Evolutionary conservation across 2,113 vertebrate species (phyloP).

Genomic region (Ptyas mucosa): DNA sequence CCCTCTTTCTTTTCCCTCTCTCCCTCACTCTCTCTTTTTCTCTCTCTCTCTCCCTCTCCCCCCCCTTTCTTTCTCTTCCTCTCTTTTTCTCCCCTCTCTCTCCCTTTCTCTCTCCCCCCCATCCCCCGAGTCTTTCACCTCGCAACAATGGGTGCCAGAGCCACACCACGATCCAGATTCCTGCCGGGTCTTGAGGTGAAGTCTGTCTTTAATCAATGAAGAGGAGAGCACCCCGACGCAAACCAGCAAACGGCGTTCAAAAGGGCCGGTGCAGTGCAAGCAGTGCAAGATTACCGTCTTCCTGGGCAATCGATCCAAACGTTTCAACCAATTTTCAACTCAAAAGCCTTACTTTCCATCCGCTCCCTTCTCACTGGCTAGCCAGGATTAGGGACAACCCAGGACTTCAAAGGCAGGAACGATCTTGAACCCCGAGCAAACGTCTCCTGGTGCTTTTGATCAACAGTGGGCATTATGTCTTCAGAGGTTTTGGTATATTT

Average conservation of each 20-base stretch:
- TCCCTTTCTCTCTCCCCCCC: fast-evolving
- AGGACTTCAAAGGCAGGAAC: neutral
- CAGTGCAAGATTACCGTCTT: neutral
- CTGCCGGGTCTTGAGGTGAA: constrained; percentile 29
- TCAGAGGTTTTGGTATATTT: neutral
- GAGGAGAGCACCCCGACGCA: neutral
- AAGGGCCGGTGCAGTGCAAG: constrained; percentile 3
- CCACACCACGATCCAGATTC: neutral
- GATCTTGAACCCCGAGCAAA: neutral
- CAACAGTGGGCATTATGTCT: neutral
- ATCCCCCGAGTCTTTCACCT: neutral
- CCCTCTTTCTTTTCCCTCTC: fast-evolving
- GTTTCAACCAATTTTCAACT: neutral
- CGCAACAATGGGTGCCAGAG: neutral
- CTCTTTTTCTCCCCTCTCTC: too few relatives aligned
- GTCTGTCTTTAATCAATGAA: constrained; percentile 28
- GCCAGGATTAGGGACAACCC: neutral
- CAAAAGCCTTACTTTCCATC: neutral
- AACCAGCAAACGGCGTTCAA: neutral
- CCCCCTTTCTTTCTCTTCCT: too few relatives aligned
- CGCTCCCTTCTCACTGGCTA: neutral
- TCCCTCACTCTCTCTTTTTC: too few relatives aligned
- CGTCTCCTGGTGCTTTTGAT: neutral
- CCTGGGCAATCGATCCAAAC: neutral
- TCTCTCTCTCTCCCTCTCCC: fast-evolving